Conservation (phyloP, 2,797 vertebrate species). For the Heterohyrax brucei region DNA sequence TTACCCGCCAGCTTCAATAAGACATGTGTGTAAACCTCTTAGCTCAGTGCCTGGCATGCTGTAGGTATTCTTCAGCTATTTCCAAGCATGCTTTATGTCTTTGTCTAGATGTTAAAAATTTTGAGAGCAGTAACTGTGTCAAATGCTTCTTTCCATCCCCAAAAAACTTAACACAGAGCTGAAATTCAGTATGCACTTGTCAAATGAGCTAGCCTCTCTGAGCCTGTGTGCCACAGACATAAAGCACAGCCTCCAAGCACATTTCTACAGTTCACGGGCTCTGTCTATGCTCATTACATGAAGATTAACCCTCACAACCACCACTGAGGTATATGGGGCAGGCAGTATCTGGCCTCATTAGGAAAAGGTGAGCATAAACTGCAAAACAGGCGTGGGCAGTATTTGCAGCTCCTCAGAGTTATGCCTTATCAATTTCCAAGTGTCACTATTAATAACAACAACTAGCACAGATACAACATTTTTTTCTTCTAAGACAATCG, state of each 20-base stretch:
- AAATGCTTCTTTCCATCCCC: slow-evolving; percentile 53
- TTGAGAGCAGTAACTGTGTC: slow-evolving; percentile 59
- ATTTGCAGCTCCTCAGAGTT: slow-evolving; percentile 36
- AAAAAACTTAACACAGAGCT: slow-evolving; percentile 51
- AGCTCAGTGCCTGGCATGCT: slow-evolving; percentile 27
- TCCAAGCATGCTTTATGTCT: slow-evolving; percentile 73
- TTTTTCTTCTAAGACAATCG: slow-evolving; percentile 74
- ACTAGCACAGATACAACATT: slow-evolving; percentile 67
- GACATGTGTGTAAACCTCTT: slow-evolving; percentile 36
- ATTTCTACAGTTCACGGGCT: not conserved
- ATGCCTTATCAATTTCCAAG: slow-evolving; percentile 72
- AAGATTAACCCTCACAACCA: not conserved
- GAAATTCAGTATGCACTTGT: slow-evolving; percentile 65
- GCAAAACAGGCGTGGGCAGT: slow-evolving; percentile 40
- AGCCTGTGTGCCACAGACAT: not conserved
- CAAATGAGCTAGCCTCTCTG: slow-evolving; percentile 26
- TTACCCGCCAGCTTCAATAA: slow-evolving; percentile 55
- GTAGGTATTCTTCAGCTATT: slow-evolving; percentile 1
- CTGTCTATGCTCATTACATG: not conserved
- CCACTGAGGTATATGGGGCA: not conserved
- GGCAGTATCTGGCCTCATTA: slow-evolving; percentile 14
- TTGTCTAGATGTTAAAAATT: slow-evolving; percentile 72
- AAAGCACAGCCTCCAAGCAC: not conserved
- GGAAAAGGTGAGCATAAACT: slow-evolving; percentile 71
- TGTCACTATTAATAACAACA: slow-evolving; percentile 77